Evolutionary conservation across 2,888 invertebrate genomes (phyloP), one percentile per base, ranked within the genome.

Genomic region (Lapara coniferarum): DNA sequence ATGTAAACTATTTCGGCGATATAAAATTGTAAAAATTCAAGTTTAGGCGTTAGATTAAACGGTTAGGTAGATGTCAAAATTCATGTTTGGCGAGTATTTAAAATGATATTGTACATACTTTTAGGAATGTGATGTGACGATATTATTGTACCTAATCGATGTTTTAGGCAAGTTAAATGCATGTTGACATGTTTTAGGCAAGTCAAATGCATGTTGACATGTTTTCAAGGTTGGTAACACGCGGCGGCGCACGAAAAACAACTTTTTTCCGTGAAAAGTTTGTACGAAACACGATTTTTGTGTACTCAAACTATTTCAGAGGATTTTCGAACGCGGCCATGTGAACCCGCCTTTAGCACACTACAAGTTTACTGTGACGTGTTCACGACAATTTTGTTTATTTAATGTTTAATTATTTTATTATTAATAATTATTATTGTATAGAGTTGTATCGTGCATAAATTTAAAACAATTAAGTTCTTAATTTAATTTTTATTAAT

Each of bases 111-210:
- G 91, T 92, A 92, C 80, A 92, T 92, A 92, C 77, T 72, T 81
- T 89, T 92, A 92, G 91, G 84, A 78, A 86, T 85, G 92, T 93
- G 89, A 90, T 84, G 92, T 91, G 91, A 88, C 84, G 84, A 86
- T 86, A 88, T 82, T 80, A 85, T 77, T 85, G 87, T 90, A 89
- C 89, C 89, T 88, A 86, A 86, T 91, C 78, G 86, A 80, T 91
- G 90, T 91, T 89, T 69, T 90, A 90, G 88, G 84, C 78, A 68
- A 81, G 74, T 73, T 74, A 81, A 83, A 77, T 74, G 80, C 75
- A 78, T 78, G n/a, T n/a, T n/a, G n/a, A n/a, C n/a, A 80, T 91
- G 90, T 91, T 89, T 68, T 90, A 90, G 88, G 84, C 78, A 68
- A 81, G 74, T 73, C 74, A 81, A 83, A 77, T 74, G 80, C 75